Evolutionary conservation across 2,888 invertebrate genomes (phyloP).

Genomic region (Drosophila acutilabella): DNA sequence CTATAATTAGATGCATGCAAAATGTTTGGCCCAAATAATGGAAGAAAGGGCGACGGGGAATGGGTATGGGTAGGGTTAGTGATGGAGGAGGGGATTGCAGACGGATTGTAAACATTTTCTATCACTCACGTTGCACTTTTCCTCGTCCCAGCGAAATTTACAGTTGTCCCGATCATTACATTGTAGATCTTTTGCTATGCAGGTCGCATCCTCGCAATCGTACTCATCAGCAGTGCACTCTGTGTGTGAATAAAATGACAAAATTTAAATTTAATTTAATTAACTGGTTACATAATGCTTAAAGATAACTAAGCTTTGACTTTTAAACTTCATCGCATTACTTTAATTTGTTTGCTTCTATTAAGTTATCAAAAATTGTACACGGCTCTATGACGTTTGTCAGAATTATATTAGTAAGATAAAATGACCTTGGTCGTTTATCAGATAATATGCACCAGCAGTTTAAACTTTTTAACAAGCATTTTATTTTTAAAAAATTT

Average conservation of each 20-base stretch:
- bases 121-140: conserved; percentile 86
- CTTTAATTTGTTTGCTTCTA: too few relatives aligned
- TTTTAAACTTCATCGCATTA: too few relatives aligned
- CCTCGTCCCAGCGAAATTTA: conserved; percentile 92
- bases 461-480: too few relatives aligned
- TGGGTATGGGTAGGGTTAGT: too few relatives aligned
- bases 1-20: conserved; percentile 71
- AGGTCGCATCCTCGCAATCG: conserved; percentile 94
- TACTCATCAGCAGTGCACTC: conserved; percentile 87
- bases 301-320: too few relatives aligned
- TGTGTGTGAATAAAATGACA: not conserved
- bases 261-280: conserved; percentile 11
- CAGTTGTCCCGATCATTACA: conserved; percentile 93
- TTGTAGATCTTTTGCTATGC: conserved; percentile 89
- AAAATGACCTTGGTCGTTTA: too few relatives aligned
- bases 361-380: too few relatives aligned
- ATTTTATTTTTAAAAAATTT: too few relatives aligned
- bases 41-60: too few relatives aligned
- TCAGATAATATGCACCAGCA: too few relatives aligned
- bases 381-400: too few relatives aligned
- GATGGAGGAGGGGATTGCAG: not conserved
- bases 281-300: not conserved
- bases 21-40: conserved; percentile 20
- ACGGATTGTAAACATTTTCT: not conserved
- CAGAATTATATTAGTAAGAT: too few relatives aligned